These are phyloP conservation scores for Syrrhaptes paradoxus DNA, from an alignment of 2,113 vertebrate species.

Conservation along the genomic window DNA sequence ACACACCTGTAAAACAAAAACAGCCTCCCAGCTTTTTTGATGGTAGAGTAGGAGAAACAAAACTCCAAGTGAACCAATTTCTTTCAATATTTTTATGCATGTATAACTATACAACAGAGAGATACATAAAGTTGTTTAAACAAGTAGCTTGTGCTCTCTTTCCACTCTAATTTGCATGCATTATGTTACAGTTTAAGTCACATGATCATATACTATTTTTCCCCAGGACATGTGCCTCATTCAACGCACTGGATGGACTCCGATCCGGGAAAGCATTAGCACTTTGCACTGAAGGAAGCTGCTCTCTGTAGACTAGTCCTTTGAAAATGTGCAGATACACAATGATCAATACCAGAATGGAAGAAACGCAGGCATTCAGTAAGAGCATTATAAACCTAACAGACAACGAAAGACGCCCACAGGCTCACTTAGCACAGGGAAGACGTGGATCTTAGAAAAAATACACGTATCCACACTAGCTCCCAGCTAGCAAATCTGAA, in stretches of 20 bases:
- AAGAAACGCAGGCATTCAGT: background rate
- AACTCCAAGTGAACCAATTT: background rate
- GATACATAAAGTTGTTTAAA: background rate
- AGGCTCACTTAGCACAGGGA: background rate
- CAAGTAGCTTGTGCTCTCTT: background rate
- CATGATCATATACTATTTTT: background rate
- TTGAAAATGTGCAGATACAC: accelerated
- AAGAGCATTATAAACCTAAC: background rate
- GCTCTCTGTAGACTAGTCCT: background rate
- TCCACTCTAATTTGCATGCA: background rate
- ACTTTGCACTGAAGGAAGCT: background rate
- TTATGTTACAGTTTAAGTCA: background rate
- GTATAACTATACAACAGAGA: background rate
- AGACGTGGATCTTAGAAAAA: background rate
- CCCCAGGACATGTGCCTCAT: background rate
- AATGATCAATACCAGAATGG: accelerated
- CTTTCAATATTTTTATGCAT: background rate
- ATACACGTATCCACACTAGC: accelerated
- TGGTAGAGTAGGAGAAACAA: background rate
- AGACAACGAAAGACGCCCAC: background rate
- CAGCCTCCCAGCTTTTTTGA: background rate
- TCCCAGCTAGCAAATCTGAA: background rate
- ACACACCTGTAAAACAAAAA: background rate
- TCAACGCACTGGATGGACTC: accelerated
- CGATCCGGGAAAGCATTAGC: background rate